Evolutionary conservation across 2,888 invertebrate genomes (phyloP).

Genomic region (Scelioninae gen. 1): DNA sequence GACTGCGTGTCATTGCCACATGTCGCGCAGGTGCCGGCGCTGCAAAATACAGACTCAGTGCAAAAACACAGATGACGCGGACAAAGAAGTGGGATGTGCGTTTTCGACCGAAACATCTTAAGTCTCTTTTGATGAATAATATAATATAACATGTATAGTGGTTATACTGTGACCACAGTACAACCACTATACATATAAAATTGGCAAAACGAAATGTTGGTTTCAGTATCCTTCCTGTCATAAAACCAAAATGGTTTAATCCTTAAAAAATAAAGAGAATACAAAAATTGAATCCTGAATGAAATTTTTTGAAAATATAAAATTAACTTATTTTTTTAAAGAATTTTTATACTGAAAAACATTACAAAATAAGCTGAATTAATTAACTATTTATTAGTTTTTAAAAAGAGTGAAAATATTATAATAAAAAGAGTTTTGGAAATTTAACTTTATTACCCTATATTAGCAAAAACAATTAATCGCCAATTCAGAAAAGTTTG

Average conservation of each 20-base stretch:
- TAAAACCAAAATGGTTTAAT: conserved; percentile 2
- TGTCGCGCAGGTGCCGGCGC: conserved; percentile 62
- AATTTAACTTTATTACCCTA: too few species aligned
- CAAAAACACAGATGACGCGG: conserved; percentile 64
- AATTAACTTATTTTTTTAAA: too few species aligned
- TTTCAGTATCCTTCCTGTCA: background rate
- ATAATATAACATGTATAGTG: conserved; percentile 45
- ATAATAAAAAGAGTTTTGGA: too few species aligned
- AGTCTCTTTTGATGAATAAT: conserved; percentile 51
- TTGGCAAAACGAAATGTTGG: background rate
- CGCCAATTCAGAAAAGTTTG: too few species aligned
- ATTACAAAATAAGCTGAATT: too few species aligned
- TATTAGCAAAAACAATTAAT: too few species aligned
- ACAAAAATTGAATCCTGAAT: background rate
- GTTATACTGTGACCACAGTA: conserved; percentile 23
- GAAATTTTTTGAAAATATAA: too few species aligned
- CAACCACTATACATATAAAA: background rate
- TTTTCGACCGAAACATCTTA: conserved; percentile 53
- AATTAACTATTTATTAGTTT: too few species aligned
- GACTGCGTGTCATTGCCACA: conserved; percentile 56
- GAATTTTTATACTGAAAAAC: too few species aligned
- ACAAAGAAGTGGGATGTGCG: conserved; percentile 49
- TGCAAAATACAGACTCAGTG: conserved; percentile 49
- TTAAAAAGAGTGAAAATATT: too few species aligned
- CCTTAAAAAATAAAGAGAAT: background rate